phyloP scores from a whole-genome alignment of 2,797 vertebrate species.

The Danionella dracula region DNA sequence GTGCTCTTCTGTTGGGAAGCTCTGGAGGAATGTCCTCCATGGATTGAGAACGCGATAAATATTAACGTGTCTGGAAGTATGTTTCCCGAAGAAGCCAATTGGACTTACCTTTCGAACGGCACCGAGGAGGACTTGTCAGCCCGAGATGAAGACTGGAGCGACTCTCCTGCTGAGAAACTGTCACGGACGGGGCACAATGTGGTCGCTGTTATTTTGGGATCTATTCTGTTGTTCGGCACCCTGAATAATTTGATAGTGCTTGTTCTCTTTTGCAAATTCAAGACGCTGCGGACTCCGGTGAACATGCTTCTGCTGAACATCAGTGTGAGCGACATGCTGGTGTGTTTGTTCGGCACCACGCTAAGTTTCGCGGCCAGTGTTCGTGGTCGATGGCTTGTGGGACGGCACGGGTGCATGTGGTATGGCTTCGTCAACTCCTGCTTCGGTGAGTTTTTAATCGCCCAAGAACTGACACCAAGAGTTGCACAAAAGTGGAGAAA shows the following conservation, averaged over 20 bases:
- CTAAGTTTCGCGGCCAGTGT: conserved; percentile 84
- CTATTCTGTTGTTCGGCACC: conserved; percentile 83
- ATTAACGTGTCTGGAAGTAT: not conserved
- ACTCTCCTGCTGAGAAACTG: conserved; percentile 56
- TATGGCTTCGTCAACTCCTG: conserved; percentile 91
- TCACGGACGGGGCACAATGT: conserved; percentile 72
- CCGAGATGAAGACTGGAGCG: conserved; percentile 45
- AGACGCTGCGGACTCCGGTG: conserved; percentile 81
- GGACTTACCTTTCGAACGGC: conserved; percentile 50
- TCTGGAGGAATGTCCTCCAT: not conserved
- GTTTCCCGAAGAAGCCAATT: conserved; percentile 47
- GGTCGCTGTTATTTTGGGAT: conserved; percentile 79
- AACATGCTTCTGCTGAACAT: conserved; percentile 90
- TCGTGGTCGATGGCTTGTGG: conserved; percentile 78
- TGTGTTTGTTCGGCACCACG: conserved; percentile 83
- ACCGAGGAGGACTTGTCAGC: conserved; percentile 45
- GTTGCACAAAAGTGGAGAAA: too few species aligned
- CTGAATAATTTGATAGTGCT: conserved; percentile 84
- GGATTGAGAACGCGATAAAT: not conserved
- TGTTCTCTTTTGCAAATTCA: conserved; percentile 85
- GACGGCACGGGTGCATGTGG: conserved; percentile 78
- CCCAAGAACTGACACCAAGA: too few species aligned
- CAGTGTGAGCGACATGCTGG: conserved; percentile 86
- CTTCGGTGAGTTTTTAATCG: conserved; percentile 72
- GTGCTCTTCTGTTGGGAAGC: not conserved